phyloP scores from a whole-genome alignment of 2,113 vertebrate genomes.

The Eleginops maclovinus region DNA sequence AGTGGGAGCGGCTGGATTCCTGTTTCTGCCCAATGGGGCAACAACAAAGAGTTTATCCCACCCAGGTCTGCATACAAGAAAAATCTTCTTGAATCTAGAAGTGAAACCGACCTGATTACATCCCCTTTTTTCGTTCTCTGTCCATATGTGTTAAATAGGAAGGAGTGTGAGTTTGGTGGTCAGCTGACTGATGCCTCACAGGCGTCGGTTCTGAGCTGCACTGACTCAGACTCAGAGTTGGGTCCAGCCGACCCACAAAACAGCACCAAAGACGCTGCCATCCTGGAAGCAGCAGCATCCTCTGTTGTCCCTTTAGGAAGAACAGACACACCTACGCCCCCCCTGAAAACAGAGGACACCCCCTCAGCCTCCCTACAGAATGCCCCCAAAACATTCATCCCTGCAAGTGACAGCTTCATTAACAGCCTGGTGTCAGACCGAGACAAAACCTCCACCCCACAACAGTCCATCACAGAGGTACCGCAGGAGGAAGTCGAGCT shows the following conservation, averaged over 20 bases:
- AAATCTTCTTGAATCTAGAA: neutral
- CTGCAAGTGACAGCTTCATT: constrained; percentile 84
- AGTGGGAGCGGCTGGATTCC: constrained; percentile 95
- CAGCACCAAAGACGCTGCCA: constrained; percentile 36
- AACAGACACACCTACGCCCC: constrained; percentile 10
- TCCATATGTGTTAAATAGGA: constrained; percentile 70
- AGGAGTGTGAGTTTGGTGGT: constrained; percentile 87
- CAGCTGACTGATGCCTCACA: constrained; percentile 86
- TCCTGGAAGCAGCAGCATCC: constrained; percentile 65
- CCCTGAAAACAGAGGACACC: constrained; percentile 18
- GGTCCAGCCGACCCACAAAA: constrained; percentile 47
- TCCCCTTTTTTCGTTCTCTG: neutral
- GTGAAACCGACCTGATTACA: neutral
- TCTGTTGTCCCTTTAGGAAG: constrained; percentile 65
- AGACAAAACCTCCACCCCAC: constrained; percentile 41
- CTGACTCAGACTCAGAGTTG: constrained; percentile 82
- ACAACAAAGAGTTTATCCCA: constrained; percentile 67
- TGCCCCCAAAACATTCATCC: constrained; percentile 71
- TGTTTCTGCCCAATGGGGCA: constrained; percentile 86
- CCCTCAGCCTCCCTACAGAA: constrained; percentile 34
- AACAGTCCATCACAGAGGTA: constrained; percentile 46
- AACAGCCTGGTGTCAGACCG: constrained; percentile 83
- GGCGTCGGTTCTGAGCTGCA: constrained; percentile 82
- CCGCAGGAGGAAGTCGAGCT: constrained; percentile 48
- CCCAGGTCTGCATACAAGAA: constrained; percentile 36